phyloP scores from a whole-genome alignment of 2,113 vertebrate species.

The Poeciliopsis occidentalis region DNA sequence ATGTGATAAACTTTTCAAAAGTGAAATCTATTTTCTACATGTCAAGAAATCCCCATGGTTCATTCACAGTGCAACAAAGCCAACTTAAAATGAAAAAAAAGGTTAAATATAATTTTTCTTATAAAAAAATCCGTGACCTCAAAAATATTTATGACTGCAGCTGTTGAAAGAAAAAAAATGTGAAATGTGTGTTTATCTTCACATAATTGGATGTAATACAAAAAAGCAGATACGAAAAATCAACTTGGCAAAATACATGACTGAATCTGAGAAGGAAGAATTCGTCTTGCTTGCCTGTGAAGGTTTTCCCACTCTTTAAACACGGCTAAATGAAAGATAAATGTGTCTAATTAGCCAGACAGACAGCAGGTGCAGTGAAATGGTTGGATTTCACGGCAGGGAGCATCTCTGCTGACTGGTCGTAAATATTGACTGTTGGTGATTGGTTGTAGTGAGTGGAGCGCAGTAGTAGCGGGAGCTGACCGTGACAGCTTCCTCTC shows the following conservation, averaged over 20 bases:
- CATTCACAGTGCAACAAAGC: neutral
- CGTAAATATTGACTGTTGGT: constrained; percentile 76
- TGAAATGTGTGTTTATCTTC: constrained; percentile 1
- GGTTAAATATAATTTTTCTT: neutral
- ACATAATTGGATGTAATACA: constrained; percentile 9
- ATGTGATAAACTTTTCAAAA: neutral
- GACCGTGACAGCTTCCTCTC: constrained; percentile 59
- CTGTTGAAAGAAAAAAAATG: neutral
- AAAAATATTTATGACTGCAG: neutral
- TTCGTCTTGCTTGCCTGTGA: constrained; percentile 44
- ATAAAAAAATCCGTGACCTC: neutral
- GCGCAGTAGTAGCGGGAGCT: constrained; percentile 38
- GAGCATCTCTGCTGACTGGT: constrained; percentile 60
- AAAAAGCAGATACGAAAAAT: neutral
- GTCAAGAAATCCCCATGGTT: neutral
- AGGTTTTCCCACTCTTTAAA: constrained; percentile 62
- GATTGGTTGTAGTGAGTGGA: constrained; percentile 51
- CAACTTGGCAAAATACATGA: constrained; percentile 13
- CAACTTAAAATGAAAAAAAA: neutral
- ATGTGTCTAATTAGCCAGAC: constrained; percentile 73
- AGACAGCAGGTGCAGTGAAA: constrained; percentile 72
- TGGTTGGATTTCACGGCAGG: constrained; percentile 66
- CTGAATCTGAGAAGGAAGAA: constrained; percentile 36
- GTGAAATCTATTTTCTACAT: too few species aligned
- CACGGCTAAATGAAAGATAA: constrained; percentile 69